phyloP scores from a whole-genome alignment of 2,797 vertebrate genomes.

The Enteromius argenteus region DNA sequence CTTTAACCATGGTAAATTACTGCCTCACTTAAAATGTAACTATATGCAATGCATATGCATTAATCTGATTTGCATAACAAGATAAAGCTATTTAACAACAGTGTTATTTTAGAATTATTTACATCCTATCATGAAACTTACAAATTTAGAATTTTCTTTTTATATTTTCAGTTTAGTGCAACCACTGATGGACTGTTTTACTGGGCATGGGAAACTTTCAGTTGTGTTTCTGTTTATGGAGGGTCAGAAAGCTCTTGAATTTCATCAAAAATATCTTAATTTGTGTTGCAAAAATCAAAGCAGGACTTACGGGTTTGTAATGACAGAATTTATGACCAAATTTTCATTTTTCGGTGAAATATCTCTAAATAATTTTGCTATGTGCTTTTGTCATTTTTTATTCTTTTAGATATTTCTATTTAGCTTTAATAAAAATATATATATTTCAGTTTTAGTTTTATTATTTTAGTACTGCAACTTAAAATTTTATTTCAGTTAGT shows the following conservation, averaged over 20 bases:
- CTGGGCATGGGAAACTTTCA: background rate
- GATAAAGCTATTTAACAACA: background rate
- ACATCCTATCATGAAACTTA: background rate
- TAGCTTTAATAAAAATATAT: background rate
- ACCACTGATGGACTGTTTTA: no score
- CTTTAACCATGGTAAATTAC: background rate
- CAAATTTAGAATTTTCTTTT: background rate
- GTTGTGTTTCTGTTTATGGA: background rate
- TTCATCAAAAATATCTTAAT: background rate
- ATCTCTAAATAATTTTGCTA: background rate
- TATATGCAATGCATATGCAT: background rate
- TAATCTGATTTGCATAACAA: background rate
- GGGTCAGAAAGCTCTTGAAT: background rate
- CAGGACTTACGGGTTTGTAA: background rate
- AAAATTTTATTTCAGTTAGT: background rate
- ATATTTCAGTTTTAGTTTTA: background rate
- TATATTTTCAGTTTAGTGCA: background rate
- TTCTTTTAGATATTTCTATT: background rate
- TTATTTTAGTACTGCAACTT: background rate
- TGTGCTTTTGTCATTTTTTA: background rate
- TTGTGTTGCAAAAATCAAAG: no score
- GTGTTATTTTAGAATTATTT: background rate
- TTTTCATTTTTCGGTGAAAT: background rate
- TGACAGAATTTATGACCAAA: background rate
- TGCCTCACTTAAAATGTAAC: background rate